Base-by-base conservation (phyloP, 53 echinoderm and acorn worm species). In the Luidia sarsii region DNA sequence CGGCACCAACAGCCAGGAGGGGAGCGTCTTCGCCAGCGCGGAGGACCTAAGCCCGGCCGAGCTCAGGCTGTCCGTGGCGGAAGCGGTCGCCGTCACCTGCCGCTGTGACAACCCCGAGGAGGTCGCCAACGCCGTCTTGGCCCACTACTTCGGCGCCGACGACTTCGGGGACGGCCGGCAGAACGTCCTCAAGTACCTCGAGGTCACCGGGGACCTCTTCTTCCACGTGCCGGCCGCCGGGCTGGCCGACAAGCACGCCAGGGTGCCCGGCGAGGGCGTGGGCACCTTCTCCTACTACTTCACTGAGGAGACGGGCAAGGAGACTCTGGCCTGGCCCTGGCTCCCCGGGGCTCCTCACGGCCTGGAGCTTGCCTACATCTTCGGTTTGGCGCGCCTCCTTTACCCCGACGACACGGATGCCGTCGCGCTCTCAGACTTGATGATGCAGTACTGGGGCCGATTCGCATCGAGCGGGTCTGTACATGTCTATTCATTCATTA, bases 391-490 rank as follows among this genome's bases (percentile, higher is more conserved):
- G 6, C 39, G 60, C 10, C 23, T 61, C 45, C 8, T 75, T 8
- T 31, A 36, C 48, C 34, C 31, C 0, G 13, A 23, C 0, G 33
- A 31, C 33, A 8, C 31, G 1, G 61, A 75, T 16, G 61, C 45
- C 24, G 29, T 2, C 16, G 28, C 20, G 24, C 43, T 75, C 39
- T 31, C 75, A 35, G 13, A 39, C 11, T 18, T 3, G n/a, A 59
- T 83, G 54, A 83, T 83, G 46, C 4, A 51, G 32, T 91, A 87
- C 59, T 91, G 91, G 91, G 41, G 82, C 2, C 64, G 71, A 38
- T 91, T 91, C 67, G 87, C 86, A 14, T 35, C 37, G 4, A 57
- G 23, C 37, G 91, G 91, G 91, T 91, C 59, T 36, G 82, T 85
- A 33, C 34, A 20, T 9, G 54, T 45, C 19, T 39, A 2, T 1